These are phyloP conservation scores for Habropoda laboriosa DNA, from an alignment of 1,140 invertebrate species.

Conservation along the genomic window DNA sequence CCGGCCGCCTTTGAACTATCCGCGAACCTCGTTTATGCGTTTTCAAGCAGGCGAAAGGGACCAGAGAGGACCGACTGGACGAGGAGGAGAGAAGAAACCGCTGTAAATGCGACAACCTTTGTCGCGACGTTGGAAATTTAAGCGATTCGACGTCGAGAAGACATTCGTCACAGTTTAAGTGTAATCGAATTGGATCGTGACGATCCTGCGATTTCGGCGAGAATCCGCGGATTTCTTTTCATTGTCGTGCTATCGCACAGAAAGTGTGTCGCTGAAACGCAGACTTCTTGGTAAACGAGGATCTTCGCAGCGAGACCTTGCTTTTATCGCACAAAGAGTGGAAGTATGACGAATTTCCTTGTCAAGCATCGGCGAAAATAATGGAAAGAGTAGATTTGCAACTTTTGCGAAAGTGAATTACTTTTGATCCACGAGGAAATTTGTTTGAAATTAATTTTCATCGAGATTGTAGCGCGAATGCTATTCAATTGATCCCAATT, in stretches of 20 bases:
- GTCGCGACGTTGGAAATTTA: conserved; percentile 40
- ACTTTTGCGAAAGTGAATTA: no score
- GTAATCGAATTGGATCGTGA: conserved; percentile 6
- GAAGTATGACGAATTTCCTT: no score
- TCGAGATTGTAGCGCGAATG: no score
- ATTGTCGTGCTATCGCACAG: neutral
- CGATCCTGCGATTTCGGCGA: neutral
- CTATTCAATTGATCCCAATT: no score
- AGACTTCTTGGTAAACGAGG: no score
- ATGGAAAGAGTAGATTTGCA: no score
- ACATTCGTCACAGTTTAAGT: conserved; percentile 1
- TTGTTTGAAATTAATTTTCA: no score
- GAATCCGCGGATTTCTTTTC: neutral
- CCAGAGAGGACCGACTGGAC: neutral
- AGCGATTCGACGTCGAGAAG: conserved; percentile 15
- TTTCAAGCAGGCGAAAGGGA: conserved; percentile 9
- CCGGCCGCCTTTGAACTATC: conserved; percentile 67
- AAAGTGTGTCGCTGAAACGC: no score
- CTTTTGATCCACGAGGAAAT: no score
- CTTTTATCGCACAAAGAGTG: no score
- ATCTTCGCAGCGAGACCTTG: no score
- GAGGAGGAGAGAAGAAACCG: neutral
- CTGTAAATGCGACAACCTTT: conserved; percentile 33
- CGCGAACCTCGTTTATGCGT: conserved; percentile 54
- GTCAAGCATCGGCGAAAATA: no score